A percentile compares a stretch with the other conserved stretches of the same genome.
phyloP scores from a whole-genome alignment of 1,140 invertebrate genomes.

The Nixonia krombeini region DNA sequence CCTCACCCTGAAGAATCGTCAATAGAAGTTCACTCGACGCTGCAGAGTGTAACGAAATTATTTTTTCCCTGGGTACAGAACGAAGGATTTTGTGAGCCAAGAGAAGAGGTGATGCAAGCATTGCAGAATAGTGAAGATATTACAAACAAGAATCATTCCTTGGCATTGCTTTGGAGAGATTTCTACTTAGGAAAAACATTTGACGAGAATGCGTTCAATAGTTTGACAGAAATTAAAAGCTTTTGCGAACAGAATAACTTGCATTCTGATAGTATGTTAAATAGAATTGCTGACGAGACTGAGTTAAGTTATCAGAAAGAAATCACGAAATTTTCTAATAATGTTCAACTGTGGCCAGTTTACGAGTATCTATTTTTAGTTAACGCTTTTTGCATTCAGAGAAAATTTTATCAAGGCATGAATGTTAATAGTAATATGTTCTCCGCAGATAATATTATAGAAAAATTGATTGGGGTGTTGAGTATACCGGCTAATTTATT shows the following conservation, averaged over 20 bases:
- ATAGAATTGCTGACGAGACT: constrained; percentile 11
- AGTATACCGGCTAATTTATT: constrained; percentile 57
- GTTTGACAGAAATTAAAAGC: constrained; percentile 21
- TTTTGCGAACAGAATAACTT: constrained; percentile 32
- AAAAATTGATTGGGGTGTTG: constrained; percentile 43
- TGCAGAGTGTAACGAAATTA: constrained; percentile 30
- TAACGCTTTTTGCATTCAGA: constrained; percentile 48
- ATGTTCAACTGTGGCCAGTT: constrained; percentile 65
- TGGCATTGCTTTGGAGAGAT: constrained; percentile 46
- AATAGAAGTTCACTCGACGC: constrained; percentile 25
- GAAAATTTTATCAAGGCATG: constrained; percentile 24
- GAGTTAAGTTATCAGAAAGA: constrained; percentile 23
- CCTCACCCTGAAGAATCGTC: constrained; percentile 53
- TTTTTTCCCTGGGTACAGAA: constrained; percentile 35
- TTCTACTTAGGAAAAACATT: constrained; percentile 24
- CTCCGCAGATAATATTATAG: constrained; percentile 10
- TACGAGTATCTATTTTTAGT: constrained; percentile 63
- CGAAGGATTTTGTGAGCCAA: constrained; percentile 7
- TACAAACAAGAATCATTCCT: constrained; percentile 10
- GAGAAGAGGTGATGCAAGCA: constrained; percentile 4
- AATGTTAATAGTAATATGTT: neutral
- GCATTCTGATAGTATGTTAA: constrained; percentile 7
- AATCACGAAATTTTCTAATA: constrained; percentile 37
- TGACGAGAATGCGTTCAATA: constrained; percentile 11
- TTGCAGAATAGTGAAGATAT: constrained; percentile 6